Evolutionary conservation across 2,888 invertebrate species (phyloP), one percentile per base, ranked within the genome.

Genomic region (Empis livida): DNA sequence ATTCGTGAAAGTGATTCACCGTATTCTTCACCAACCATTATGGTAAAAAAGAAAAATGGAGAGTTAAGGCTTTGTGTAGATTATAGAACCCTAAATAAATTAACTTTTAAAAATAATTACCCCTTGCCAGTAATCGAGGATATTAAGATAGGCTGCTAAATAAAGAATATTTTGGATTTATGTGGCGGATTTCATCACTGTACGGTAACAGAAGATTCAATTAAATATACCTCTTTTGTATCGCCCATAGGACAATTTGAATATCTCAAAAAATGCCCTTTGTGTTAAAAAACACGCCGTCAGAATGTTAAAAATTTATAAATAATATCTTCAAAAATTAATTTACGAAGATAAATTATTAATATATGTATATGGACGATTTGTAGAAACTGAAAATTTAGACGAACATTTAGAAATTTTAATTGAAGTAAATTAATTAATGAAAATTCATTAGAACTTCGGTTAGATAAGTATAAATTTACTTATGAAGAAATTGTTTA

Each of bases 81-180:
- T 41, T 56, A 51, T 42, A 43, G 55, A 6, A 23, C 16, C 10
- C 31, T 56, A 5, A 56, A 54, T 49, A 49, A 51, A 42, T 35
- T 47, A 13, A 51, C 53, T 2, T 40, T 45, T 9, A 23, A 48
- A 8, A 53, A 53, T 40, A 53, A 54, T 46, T 53, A 49, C 41
- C 53, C 53, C 0, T 16, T 54, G 3, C 52, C 52, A 2, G 8
- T 55, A 10, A 52, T 54, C 16, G 54, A 54, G n/a, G 52, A 54
- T 44, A 27, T 39, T 20, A 30, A n/a, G 51, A 53, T 44, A 31
- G 35, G 4, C 42, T 56, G 16, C 17, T 38, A 13, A 50, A 48
- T 9, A 57, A 57, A 44, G 44, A 41, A 17, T 52, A 51, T 44
- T 59, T 55, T 45, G 9, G 56, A 56, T 42, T 31, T 55, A 6